Conservation (phyloP, 2,113 vertebrate genomes). For the Alethe diademata region DNA sequence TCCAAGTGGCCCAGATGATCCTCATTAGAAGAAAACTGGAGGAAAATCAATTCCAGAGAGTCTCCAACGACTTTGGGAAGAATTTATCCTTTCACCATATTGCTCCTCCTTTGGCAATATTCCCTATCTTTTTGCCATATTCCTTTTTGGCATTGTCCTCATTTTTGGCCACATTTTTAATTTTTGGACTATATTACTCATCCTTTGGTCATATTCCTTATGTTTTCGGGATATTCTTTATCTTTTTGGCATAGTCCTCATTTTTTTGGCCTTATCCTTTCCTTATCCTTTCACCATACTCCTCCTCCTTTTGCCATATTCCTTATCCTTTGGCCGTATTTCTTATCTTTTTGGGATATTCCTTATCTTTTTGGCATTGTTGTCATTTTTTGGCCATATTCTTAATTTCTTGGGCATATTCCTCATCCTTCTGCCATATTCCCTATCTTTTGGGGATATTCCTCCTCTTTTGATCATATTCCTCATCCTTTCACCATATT, state of each 20-base stretch:
- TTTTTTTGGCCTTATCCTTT: not conserved
- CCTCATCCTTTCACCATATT: too few relatives aligned
- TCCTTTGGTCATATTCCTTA: not conserved
- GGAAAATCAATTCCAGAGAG: not conserved
- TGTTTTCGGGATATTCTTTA: too few relatives aligned
- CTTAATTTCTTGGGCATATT: not conserved
- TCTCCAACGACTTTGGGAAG: not conserved
- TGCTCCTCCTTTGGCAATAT: not conserved
- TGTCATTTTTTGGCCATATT: too few relatives aligned
- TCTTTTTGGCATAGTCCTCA: too few relatives aligned
- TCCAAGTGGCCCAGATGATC: not conserved
- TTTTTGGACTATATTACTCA: not conserved
- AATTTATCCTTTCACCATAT: not conserved
- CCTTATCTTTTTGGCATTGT: not conserved
- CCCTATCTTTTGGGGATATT: too few relatives aligned
- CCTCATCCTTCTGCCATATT: too few relatives aligned
- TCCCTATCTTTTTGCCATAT: not conserved
- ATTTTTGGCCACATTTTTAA: not conserved
- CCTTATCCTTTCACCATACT: rapidly evolving
- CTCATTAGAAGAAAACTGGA: not conserved
- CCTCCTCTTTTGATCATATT: too few relatives aligned
- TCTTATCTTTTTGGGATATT: rapidly evolving
- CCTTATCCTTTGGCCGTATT: rapidly evolving
- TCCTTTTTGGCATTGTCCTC: not conserved
- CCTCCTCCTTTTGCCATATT: not conserved